Conservation (phyloP, 23 tunicate genomes). For the Corella eumyota region DNA sequence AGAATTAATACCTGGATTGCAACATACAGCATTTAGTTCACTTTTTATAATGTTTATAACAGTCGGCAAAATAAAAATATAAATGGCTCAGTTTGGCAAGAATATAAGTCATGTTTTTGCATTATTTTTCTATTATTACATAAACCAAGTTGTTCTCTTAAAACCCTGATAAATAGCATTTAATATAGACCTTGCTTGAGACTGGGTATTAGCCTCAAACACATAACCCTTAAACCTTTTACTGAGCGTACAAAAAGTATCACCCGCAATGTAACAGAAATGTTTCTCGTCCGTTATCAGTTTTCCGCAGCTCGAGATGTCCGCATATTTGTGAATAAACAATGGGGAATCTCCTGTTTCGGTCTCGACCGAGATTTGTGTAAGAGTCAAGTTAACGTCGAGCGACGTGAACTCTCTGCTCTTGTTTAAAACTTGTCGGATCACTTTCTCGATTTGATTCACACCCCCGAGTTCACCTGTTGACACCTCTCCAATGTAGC, state of each 20-base stretch:
- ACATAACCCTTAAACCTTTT: constrained; percentile 77
- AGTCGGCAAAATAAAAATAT: no score
- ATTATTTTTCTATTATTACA: constrained; percentile 43
- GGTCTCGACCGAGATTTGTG: constrained; percentile 61
- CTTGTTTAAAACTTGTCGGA: constrained; percentile 31
- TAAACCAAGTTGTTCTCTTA: constrained; percentile 81
- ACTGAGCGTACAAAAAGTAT: constrained; percentile 79
- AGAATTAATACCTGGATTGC: no score
- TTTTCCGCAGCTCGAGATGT: constrained; percentile 86
- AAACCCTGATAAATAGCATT: constrained; percentile 81
- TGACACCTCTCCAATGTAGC: constrained; percentile 56
- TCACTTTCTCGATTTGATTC: constrained; percentile 56
- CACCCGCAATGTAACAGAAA: constrained; percentile 84
- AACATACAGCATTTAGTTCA: no score
- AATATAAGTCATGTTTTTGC: no score
- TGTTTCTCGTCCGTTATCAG: constrained; percentile 47
- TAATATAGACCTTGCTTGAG: constrained; percentile 51
- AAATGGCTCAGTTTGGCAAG: no score
- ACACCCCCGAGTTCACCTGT: constrained; percentile 64
- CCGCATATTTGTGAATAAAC: constrained; percentile 80
- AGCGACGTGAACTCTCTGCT: constrained; percentile 18
- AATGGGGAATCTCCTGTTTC: constrained; percentile 3
- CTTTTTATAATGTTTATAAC: no score
- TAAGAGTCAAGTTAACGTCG: constrained; percentile 41
- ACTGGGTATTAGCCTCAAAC: constrained; percentile 39